Percentiles rank a stretch among this genome's conserved stretches.
phyloP scores from a whole-genome alignment of 1,140 invertebrate genomes.

The Lordiphosa clarofinis region DNA sequence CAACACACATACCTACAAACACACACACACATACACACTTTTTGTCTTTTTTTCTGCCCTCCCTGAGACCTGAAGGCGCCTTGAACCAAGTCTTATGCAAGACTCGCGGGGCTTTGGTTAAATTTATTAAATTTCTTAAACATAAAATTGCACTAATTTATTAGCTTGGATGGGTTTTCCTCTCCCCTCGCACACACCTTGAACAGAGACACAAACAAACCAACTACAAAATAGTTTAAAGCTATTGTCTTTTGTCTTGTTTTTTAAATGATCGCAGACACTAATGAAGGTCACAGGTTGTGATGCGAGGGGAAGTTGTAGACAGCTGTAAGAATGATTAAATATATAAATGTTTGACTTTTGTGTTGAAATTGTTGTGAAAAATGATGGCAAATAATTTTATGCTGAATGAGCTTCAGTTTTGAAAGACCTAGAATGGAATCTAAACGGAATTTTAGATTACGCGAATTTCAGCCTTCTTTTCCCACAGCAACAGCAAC shows the following conservation, averaged over 20 bases:
- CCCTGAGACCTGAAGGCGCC: constrained; percentile 43
- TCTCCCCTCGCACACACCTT: too few relatives aligned
- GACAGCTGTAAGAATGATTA: constrained; percentile 48
- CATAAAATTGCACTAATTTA: constrained; percentile 60
- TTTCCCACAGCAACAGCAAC: constrained; percentile 26
- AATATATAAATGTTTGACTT: constrained; percentile 48
- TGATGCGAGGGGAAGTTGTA: constrained; percentile 15
- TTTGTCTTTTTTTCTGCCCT: too few relatives aligned
- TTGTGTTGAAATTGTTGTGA: constrained; percentile 27
- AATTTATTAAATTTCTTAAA: constrained; percentile 63
- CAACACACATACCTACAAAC: constrained; percentile 32
- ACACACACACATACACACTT: too few relatives aligned
- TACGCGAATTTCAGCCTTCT: too few relatives aligned
- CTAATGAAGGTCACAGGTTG: constrained; percentile 52
- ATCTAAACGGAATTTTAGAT: too few relatives aligned
- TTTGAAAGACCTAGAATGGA: neutral
- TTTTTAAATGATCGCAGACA: constrained; percentile 33
- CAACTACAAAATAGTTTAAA: constrained; percentile 7
- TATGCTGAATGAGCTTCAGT: constrained; percentile 9
- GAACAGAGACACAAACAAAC: neutral
- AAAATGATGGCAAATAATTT: constrained; percentile 10
- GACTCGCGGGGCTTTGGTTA: constrained; percentile 17
- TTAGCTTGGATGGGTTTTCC: constrained; percentile 24
- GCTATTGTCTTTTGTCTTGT: constrained; percentile 41
- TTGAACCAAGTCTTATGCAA: constrained; percentile 35